A percentile compares a stretch with the other conserved stretches of the same genome.
Evolutionary conservation across 2,888 invertebrate species (phyloP).

Genomic region (Zele albiditarsus): DNA sequence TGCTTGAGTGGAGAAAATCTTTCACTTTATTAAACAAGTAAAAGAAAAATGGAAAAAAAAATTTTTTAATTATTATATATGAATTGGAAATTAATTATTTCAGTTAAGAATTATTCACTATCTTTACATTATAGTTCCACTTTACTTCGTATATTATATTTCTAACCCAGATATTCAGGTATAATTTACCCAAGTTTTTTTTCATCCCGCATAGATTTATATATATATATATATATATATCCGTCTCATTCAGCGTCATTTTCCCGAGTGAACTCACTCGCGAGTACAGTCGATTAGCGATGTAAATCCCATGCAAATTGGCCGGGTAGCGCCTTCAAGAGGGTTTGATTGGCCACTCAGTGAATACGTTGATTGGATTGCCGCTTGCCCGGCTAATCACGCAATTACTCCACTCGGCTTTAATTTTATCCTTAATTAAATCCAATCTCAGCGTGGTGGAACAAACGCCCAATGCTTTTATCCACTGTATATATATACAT

Average conservation of each 20-base stretch:
- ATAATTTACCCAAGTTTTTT: too few species aligned
- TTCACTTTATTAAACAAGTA: slow-evolving; percentile 9
- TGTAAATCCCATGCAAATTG: slow-evolving; percentile 69
- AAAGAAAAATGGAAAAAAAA: neutral
- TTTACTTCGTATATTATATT: too few species aligned
- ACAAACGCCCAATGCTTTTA: slow-evolving; percentile 50
- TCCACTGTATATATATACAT: neutral
- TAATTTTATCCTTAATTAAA: slow-evolving; percentile 70
- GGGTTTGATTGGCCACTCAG: slow-evolving; percentile 64
- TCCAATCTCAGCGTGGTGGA: slow-evolving; percentile 61
- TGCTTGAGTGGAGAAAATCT: slow-evolving; percentile 21
- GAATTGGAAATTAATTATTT: neutral
- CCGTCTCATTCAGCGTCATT: neutral
- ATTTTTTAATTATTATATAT: neutral
- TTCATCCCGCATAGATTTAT: neutral
- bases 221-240: slow-evolving; percentile 10
- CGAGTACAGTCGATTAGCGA: slow-evolving; percentile 55
- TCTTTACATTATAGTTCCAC: neutral
- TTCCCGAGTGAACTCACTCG: slow-evolving; percentile 17
- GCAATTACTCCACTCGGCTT: slow-evolving; percentile 63
- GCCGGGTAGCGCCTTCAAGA: slow-evolving; percentile 63
- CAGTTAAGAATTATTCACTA: too few species aligned
- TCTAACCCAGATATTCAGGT: too few species aligned
- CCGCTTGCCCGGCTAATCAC: slow-evolving; percentile 62
- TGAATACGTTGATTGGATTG: slow-evolving; percentile 66